Conservation (phyloP, 2,113 vertebrate genomes). For the Oryzias woworae region DNA sequence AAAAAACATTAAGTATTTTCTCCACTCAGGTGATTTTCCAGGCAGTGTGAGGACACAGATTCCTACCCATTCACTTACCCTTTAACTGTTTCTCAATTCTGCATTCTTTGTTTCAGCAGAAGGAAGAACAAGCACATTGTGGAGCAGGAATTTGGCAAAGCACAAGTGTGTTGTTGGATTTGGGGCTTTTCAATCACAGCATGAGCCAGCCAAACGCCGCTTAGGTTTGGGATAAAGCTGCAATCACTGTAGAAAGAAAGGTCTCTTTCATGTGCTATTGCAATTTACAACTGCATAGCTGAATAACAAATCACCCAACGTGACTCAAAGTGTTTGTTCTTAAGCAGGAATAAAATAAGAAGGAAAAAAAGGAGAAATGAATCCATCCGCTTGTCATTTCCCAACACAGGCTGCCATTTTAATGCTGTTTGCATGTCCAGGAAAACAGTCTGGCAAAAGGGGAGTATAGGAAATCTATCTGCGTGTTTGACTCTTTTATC, state of each 20-base stretch:
- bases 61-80: constrained; percentile 32
- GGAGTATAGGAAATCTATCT: constrained; percentile 73
- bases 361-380: constrained; percentile 33
- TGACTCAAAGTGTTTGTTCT: constrained; percentile 54
- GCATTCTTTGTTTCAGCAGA: constrained; percentile 61
- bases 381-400: constrained; percentile 59
- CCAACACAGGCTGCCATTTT: constrained; percentile 51
- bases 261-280: constrained; percentile 60
- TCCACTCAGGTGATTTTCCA: constrained; percentile 1
- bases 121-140: constrained; percentile 64
- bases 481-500: constrained; percentile 72
- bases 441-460: constrained; percentile 62
- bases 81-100: constrained; percentile 53
- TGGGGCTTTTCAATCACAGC: constrained; percentile 46
- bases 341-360: constrained; percentile 33
- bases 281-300: constrained; percentile 60
- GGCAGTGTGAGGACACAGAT: constrained; percentile 16
- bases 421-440: constrained; percentile 71
- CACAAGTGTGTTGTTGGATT: constrained; percentile 56
- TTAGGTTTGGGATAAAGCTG: constrained; percentile 61
- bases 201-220: constrained; percentile 51
- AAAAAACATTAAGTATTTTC: constrained; percentile 1
- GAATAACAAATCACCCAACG: constrained; percentile 57
- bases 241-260: constrained; percentile 53
- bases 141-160: constrained; percentile 63